Evolutionary conservation across 2,888 invertebrate genomes (phyloP).

Genomic region (Tubulanus polymorphus): DNA sequence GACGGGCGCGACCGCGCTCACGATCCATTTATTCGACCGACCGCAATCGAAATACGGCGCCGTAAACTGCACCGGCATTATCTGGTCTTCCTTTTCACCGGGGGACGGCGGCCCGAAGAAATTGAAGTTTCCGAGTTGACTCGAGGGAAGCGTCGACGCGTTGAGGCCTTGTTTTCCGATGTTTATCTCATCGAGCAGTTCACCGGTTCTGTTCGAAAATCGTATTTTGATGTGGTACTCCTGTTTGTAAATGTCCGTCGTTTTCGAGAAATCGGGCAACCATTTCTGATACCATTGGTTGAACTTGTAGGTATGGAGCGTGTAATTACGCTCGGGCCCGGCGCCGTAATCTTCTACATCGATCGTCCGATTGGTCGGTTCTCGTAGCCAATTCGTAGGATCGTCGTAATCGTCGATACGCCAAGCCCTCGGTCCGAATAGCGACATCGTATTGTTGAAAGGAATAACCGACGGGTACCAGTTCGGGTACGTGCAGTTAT

Average conservation of each 20-base stretch:
- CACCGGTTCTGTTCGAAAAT: constrained; percentile 45
- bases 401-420: constrained; percentile 60
- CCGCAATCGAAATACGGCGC: constrained; percentile 95
- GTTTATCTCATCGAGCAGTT: constrained; percentile 37
- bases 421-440: constrained; percentile 90
- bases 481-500: constrained; percentile 89
- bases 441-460: constrained; percentile 90
- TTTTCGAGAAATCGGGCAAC: constrained; percentile 91
- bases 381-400: constrained; percentile 89
- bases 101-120: constrained; percentile 53
- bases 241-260: constrained; percentile 51
- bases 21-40: constrained; percentile 90
- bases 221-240: constrained; percentile 46
- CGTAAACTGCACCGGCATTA: constrained; percentile 91
- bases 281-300: constrained; percentile 92
- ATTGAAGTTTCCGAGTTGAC: neutral
- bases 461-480: constrained; percentile 85
- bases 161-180: too few relatives aligned
- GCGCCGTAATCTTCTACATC: constrained; percentile 59
- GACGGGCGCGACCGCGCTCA: constrained; percentile 88
- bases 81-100: constrained; percentile 36
- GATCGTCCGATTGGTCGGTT: constrained; percentile 91
- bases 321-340: constrained; percentile 80
- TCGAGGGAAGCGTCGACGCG: too few relatives aligned
- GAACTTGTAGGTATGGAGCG: constrained; percentile 81